Base-by-base conservation (phyloP, 2,888 invertebrate genomes). In the Oeneis ivallda region DNA sequence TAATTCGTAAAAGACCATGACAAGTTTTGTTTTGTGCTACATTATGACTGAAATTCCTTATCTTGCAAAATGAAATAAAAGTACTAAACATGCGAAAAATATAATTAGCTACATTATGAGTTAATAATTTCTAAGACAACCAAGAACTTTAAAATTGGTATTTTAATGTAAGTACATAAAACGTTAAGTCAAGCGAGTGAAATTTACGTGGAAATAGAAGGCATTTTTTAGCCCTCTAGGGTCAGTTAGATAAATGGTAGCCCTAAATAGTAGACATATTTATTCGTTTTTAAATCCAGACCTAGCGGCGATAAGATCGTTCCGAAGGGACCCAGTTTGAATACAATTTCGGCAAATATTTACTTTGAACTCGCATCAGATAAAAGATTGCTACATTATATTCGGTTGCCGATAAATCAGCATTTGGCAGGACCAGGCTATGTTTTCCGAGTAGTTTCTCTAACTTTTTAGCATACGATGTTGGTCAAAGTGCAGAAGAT, bases 311-410 rank as follows among this genome's bases (percentile, higher is more conserved):
- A 64, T 64, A 64, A 43, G 52, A 64, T 45, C 58, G n/a, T 15
- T 39, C 41, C 41, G 19, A 39, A 41, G 57, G 50, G 58, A 58
- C 34, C 32, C 47, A 64, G 41, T 58, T 52, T 53, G 53, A 32
- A 58, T 64, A 58, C 43, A 52, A 56, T 57, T 63, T 57, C 49
- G 57, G 57, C 49, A 52, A 60, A 60, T 50, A 58, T 58, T 58
- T 43, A 58, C 52, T 58, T 64, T 52, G 50, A 60, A 50, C 13
- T 60, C 13, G 17, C 19, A 60, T 60, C 60, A 39, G 60, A 60
- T 60, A 60, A 60, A 34, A 60, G 60, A 60, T 60, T 49, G 49
- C 50, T 49, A 43, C 45, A 43, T 58, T 58, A 45, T 58, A 45
- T 58, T 45, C 56, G 32, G 45, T 34, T 19, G 39, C 5, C 60